phyloP scores from a whole-genome alignment of 1,140 invertebrate genomes.

The Drosophila tsacasi region DNA sequence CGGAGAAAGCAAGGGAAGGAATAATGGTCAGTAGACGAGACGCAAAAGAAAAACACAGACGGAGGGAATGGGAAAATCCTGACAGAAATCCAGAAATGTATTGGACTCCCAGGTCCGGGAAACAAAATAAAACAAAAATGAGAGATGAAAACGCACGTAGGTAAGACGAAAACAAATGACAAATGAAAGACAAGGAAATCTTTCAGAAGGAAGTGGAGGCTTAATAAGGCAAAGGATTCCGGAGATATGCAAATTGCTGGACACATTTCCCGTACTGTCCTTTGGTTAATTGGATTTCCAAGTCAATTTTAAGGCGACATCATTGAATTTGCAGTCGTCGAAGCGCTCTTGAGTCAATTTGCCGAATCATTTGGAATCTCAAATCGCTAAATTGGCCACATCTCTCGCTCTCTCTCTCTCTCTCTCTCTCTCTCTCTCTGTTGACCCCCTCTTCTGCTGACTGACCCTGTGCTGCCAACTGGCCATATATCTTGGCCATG shows the following conservation, averaged over 20 bases:
- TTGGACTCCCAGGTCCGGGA: neutral
- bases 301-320: constrained; percentile 27
- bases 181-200: constrained; percentile 40
- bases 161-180: constrained; percentile 18
- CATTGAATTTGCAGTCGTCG: constrained; percentile 29
- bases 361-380: constrained; percentile 40
- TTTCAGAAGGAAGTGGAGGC: constrained; percentile 2
- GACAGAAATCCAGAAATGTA: neutral
- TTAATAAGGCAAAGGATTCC: constrained; percentile 7
- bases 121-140: constrained; percentile 16
- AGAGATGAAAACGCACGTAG: constrained; percentile 8
- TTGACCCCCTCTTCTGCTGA: neutral
- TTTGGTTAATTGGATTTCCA: constrained; percentile 34
- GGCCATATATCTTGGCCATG: constrained; percentile 56
- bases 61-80: neutral
- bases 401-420: neutral
- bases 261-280: neutral
- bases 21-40: constrained; percentile 33
- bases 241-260: constrained; percentile 29
- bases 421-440: neutral
- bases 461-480: constrained; percentile 42
- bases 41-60: constrained; percentile 31
- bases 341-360: constrained; percentile 32
- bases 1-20: neutral
- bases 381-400: constrained; percentile 41